Conservation (phyloP, 2,888 invertebrate species). For the Luperina nickerlii region DNA sequence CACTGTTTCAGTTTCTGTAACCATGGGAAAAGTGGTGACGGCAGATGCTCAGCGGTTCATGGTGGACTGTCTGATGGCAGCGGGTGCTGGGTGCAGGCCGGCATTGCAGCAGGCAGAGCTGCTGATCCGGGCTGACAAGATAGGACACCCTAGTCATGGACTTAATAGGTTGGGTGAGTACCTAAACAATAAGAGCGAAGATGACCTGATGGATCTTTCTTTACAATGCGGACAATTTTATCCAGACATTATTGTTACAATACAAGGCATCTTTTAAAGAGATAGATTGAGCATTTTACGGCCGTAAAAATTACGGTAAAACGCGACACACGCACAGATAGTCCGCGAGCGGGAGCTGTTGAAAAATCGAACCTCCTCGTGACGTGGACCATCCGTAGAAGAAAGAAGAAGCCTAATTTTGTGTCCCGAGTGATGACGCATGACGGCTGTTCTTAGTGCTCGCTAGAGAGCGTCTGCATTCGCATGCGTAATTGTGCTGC, state of each 20-base stretch:
- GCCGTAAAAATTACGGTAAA: background rate
- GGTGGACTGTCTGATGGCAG: constrained; percentile 91
- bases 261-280: background rate
- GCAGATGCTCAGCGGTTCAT: constrained; percentile 91
- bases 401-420: too few species aligned
- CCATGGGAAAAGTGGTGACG: constrained; percentile 85
- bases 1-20: constrained; percentile 7
- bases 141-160: constrained; percentile 97
- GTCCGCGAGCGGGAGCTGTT: too few species aligned
- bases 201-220: background rate
- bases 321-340: too few species aligned
- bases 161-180: constrained; percentile 93
- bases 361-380: too few species aligned
- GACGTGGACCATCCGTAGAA: too few species aligned
- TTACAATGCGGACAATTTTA: background rate
- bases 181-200: background rate
- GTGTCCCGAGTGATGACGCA: too few species aligned
- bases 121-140: constrained; percentile 93
- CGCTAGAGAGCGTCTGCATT: too few species aligned
- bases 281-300: background rate
- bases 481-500: too few species aligned
- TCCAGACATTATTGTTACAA: background rate
- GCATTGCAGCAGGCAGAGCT: constrained; percentile 92
- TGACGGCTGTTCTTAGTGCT: too few species aligned
- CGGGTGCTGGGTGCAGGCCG: constrained; percentile 90